Conservation (phyloP, 2,888 invertebrate genomes). For the Eupithecia insigniata region DNA sequence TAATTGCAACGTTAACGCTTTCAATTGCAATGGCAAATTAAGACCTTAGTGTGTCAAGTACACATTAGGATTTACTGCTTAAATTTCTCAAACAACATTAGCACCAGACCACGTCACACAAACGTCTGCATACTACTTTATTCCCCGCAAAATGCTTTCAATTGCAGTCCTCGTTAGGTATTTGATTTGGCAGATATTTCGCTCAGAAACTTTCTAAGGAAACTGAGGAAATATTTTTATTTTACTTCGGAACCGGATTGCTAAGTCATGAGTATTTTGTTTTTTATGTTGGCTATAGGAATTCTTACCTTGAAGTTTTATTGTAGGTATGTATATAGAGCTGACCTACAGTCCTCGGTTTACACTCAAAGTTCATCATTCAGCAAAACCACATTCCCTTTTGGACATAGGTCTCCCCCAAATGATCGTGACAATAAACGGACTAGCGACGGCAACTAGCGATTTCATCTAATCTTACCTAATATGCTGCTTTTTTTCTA, state of each 20-base stretch:
- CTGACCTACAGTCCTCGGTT: background rate
- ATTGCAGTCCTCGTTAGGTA: conserved; percentile 42
- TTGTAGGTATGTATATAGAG: background rate
- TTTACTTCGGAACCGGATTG: background rate
- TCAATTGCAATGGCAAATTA: too few species aligned
- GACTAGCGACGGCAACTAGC: too few species aligned
- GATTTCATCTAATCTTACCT: too few species aligned
- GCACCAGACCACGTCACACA: background rate
- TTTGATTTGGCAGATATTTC: conserved; percentile 44
- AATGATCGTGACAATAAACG: too few species aligned
- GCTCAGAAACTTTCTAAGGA: conserved; percentile 12
- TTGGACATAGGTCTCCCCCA: too few species aligned
- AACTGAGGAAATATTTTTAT: conserved; percentile 14
- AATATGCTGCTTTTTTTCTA: too few species aligned
- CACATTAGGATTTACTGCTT: too few species aligned
- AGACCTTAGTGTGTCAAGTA: too few species aligned
- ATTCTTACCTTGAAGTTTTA: background rate
- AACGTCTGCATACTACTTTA: conserved; percentile 6
- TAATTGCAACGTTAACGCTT: too few species aligned
- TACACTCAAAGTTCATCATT: too few species aligned
- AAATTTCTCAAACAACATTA: background rate
- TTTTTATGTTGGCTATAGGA: background rate
- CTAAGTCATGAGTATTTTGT: background rate
- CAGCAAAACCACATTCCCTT: too few species aligned
- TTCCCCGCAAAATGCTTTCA: conserved; percentile 36